phyloP scores from a whole-genome alignment of 2,113 vertebrate genomes.

The Pseudorasbora parva region DNA sequence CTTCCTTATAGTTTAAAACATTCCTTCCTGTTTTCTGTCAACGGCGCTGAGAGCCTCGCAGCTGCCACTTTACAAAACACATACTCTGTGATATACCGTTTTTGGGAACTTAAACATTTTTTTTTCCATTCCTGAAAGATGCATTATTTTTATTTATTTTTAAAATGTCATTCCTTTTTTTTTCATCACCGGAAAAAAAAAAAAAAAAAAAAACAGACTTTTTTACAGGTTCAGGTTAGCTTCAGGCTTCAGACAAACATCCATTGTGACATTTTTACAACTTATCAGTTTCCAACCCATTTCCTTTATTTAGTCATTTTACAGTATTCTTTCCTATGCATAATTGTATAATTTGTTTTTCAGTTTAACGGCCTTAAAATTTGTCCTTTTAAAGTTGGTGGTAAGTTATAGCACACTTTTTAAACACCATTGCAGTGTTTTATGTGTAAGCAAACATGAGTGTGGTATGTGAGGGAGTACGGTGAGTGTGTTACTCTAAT shows the following conservation, averaged over 20 bases:
- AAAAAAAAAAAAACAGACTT: too few species aligned
- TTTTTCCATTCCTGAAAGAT: background rate
- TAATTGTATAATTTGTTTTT: too few species aligned
- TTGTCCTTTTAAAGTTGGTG: background rate
- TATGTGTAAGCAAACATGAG: slow-evolving; percentile 40
- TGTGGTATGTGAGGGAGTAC: slow-evolving; percentile 15
- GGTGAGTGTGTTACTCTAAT: slow-evolving; percentile 27
- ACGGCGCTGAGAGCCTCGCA: slow-evolving; percentile 19
- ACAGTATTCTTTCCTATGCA: too few species aligned
- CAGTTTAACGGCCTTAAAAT: background rate
- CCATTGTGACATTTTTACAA: background rate
- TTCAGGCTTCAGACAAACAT: background rate
- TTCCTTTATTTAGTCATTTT: too few species aligned
- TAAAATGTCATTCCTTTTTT: background rate
- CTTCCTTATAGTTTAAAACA: slow-evolving; percentile 40
- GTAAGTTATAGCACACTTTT: background rate
- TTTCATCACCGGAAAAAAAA: too few species aligned
- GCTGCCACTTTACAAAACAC: slow-evolving; percentile 20
- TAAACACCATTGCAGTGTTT: slow-evolving; percentile 29
- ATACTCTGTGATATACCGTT: slow-evolving; percentile 5
- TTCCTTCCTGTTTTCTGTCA: slow-evolving; percentile 48
- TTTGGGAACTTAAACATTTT: background rate
- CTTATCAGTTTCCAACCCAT: background rate
- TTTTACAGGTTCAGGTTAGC: background rate
- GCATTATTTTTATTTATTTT: background rate